Evolutionary conservation across 2,113 vertebrate species (phyloP).

Genomic region (Tautogolabrus adspersus): DNA sequence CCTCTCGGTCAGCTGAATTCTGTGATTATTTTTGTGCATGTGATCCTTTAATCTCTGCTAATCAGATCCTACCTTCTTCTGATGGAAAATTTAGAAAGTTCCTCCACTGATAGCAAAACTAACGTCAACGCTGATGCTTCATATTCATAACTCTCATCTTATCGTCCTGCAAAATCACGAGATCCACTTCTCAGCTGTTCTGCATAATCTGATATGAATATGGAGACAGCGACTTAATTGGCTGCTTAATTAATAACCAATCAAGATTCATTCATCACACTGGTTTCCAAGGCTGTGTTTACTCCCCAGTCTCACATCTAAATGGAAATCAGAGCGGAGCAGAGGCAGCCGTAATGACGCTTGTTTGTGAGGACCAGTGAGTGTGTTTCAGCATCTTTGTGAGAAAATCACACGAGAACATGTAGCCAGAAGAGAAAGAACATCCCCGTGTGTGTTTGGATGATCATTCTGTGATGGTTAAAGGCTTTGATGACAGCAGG

Average conservation of each 20-base stretch:
- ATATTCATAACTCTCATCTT: constrained; percentile 13
- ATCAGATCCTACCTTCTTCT: background rate
- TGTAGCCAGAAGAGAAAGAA: background rate
- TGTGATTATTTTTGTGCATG: too few species aligned
- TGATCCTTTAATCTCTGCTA: too few species aligned
- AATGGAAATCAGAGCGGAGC: constrained; percentile 64
- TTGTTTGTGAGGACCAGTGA: background rate
- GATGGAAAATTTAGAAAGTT: background rate
- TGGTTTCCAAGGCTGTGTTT: constrained; percentile 54
- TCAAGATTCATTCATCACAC: constrained; percentile 59
- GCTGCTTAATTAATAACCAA: constrained; percentile 72
- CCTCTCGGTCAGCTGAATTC: too few species aligned
- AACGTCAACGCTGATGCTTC: background rate
- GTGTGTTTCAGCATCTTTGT: constrained; percentile 2
- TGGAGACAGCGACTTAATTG: constrained; percentile 63
- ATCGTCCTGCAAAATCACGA: constrained; percentile 22
- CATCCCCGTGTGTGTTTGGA: background rate
- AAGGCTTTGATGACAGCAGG: accelerated
- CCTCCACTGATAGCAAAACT: background rate
- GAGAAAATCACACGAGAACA: background rate
- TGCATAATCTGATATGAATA: constrained; percentile 59
- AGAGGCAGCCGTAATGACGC: constrained; percentile 9
- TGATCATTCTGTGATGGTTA: background rate
- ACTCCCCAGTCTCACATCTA: constrained; percentile 63
- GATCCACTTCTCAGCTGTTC: constrained; percentile 21